These are phyloP conservation scores for Virgularia gustaviana DNA, from an alignment of 92 coral and sea anemone genomes.

Conservation along the genomic window DNA sequence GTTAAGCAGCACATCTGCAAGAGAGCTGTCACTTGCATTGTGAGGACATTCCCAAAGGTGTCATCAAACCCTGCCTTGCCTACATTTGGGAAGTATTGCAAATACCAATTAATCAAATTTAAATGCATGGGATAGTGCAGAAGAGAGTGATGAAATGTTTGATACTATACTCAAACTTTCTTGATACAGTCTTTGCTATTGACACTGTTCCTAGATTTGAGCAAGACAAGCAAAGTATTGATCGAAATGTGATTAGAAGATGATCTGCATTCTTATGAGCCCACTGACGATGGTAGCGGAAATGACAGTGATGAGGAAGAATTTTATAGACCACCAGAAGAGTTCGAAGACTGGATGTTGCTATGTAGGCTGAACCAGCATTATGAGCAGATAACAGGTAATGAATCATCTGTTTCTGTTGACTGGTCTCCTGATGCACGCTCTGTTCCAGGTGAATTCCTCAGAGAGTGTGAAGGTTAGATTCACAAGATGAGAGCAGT, in stretches of 20 bases:
- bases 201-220: slow-evolving; percentile 42
- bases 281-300: too few relatives aligned
- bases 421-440: not conserved
- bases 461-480: not conserved
- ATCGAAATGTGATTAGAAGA: too few relatives aligned
- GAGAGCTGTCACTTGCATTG: slow-evolving; percentile 8
- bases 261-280: too few relatives aligned
- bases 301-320: too few relatives aligned
- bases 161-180: slow-evolving; percentile 12
- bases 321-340: slow-evolving; percentile 42
- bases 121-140: slow-evolving; percentile 6
- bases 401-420: too few relatives aligned
- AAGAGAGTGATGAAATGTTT: slow-evolving; percentile 4
- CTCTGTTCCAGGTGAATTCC: not conserved
- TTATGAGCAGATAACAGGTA: too few relatives aligned
- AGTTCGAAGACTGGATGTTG: slow-evolving; percentile 41
- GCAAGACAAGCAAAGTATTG: slow-evolving; percentile 31
- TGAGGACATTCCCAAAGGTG: slow-evolving; percentile 13
- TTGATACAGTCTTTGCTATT: slow-evolving; percentile 41
- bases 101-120: not conserved
- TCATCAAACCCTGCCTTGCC: slow-evolving; percentile 39
- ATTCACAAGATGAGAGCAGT: not conserved
- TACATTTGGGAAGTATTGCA: slow-evolving; percentile 15
- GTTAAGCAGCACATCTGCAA: not conserved
- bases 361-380: not conserved